A percentile compares a stretch with the other conserved stretches of the same genome.
Evolutionary conservation across 2,797 vertebrate species (phyloP).

Genomic region (Scolopax bukidnonensis): DNA sequence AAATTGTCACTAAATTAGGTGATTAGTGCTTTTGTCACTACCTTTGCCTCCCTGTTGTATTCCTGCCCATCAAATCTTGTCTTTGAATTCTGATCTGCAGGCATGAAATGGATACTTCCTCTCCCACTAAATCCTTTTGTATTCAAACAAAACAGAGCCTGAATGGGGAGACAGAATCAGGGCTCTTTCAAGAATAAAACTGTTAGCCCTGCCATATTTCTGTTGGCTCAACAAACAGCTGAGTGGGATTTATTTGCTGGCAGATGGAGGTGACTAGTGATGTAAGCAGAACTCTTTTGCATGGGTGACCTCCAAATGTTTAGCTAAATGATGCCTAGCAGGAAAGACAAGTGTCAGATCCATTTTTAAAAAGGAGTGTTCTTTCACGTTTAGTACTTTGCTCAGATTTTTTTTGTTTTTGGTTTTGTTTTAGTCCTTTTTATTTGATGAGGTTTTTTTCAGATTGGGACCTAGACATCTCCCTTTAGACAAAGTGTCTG

Average conservation of each 20-base stretch:
- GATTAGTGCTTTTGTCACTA: neutral
- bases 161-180: neutral
- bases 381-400: neutral
- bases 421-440: neutral
- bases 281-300: neutral
- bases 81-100: neutral
- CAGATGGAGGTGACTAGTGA: neutral
- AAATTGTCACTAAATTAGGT: neutral
- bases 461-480: neutral
- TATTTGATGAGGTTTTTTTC: accelerated
- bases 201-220: neutral
- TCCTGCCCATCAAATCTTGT: neutral
- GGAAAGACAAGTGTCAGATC: neutral
- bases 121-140: neutral
- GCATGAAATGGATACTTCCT: neutral
- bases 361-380: neutral
- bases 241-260: slow-evolving; percentile 21
- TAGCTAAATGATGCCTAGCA: neutral
- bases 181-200: neutral
- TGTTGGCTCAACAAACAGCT: neutral
- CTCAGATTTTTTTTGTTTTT: neutral
- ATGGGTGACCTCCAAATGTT: neutral
- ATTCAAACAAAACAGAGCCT: neutral
- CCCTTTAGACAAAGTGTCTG: neutral
- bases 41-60: neutral